Evolutionary conservation across 1,140 invertebrate species (phyloP), one percentile per base, ranked within the genome.

Genomic region (Hyphantria cunea): DNA sequence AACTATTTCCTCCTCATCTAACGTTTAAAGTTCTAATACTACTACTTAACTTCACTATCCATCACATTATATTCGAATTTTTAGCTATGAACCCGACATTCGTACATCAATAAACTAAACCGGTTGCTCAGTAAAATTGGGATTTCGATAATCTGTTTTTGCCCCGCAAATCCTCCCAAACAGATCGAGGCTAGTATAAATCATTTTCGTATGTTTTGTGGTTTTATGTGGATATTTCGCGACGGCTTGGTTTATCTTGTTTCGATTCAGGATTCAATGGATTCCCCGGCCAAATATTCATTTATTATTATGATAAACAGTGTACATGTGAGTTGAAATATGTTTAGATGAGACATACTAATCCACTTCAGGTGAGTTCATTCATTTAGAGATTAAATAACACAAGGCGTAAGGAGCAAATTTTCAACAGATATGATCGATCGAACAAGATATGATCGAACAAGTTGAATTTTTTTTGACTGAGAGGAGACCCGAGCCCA

Each of bases 141-240:
- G 82, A 80, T 83, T 84, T 72, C 74, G 76, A 84, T 85, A 87
- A 85, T 87, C 84, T 87, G 82, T 85, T 87, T 85, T 85, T 82
- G 76, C 72, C 66, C 71, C 68, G 60, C 77, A 69, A 78, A 84
- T 74, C 78, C 82, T 78, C 73, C 70, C 78, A 63, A 77, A 80
- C 78, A 79, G 78, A 84, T 84, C 76, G 78, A 66, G 72, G 64
- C 64, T 64, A 74, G 76, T 81, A 85, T 87, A 87, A 85, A 85
- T 87, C 84, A 87, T 87, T 81, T 83, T 82, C 76, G 74, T 84
- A 83, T 80, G 80, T 84, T 85, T 85, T 79, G 77, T 77, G 81
- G 82, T 81, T 85, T 87, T 84, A 82, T 82, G 70, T 70, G 76
- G 80, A 79, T 82, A 82, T 82, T 60, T 68, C 70, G 61, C 72